phyloP scores from a whole-genome alignment of 1,140 invertebrate species.

The Cyclina sinensis region DNA sequence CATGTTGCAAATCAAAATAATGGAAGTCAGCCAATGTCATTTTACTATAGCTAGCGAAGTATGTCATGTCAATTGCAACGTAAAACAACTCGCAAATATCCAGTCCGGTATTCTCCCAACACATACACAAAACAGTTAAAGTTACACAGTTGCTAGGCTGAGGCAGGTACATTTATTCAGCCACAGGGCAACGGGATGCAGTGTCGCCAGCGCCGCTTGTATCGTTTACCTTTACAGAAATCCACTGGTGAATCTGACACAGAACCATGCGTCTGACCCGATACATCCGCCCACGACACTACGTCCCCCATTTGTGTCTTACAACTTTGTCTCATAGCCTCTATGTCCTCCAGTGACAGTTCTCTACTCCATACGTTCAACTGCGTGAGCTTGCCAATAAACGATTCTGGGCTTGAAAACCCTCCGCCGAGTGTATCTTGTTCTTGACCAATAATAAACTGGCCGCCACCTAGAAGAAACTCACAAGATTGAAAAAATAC shows the following conservation, averaged over 20 bases:
- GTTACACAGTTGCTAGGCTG: no score
- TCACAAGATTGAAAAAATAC: no score
- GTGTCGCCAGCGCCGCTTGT: not conserved
- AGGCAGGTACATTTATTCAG: not conserved
- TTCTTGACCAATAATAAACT: slow-evolving; percentile 91
- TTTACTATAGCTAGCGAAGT: no score
- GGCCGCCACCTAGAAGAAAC: slow-evolving; percentile 87
- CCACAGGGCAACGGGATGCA: slow-evolving; percentile 29
- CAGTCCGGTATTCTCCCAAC: no score
- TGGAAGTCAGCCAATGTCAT: no score
- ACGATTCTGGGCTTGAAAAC: slow-evolving; percentile 90
- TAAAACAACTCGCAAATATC: no score
- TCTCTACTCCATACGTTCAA: slow-evolving; percentile 90
- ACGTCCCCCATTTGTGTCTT: slow-evolving; percentile 87
- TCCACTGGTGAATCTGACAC: slow-evolving; percentile 83
- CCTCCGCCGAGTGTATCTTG: slow-evolving; percentile 90
- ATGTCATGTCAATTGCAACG: no score
- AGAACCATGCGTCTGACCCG: slow-evolving; percentile 88
- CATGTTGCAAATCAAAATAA: no score
- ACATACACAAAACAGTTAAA: no score
- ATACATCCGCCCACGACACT: slow-evolving; percentile 89
- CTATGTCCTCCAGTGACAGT: slow-evolving; percentile 86
- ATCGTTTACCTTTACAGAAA: slow-evolving; percentile 86
- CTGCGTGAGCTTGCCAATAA: slow-evolving; percentile 89
- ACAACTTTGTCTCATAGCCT: slow-evolving; percentile 88